These are phyloP conservation scores for Agrilus biguttatus DNA, from an alignment of 2,888 invertebrate species.

Conservation along the genomic window DNA sequence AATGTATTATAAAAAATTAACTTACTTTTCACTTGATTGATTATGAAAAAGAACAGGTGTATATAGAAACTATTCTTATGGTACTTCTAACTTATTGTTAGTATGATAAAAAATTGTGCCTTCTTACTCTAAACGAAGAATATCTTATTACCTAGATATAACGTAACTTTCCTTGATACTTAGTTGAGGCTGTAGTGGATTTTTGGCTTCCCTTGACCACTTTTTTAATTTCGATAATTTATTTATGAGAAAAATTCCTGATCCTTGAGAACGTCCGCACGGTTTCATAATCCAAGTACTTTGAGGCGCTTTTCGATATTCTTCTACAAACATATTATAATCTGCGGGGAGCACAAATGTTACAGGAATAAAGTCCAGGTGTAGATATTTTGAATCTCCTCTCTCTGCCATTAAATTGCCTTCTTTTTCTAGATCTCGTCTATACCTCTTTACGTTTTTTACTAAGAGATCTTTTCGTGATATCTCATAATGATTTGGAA, in stretches of 20 bases:
- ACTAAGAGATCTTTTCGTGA: conserved; percentile 92
- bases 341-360: conserved; percentile 91
- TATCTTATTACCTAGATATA: conserved; percentile 55
- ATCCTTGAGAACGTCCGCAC: conserved; percentile 85
- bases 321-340: conserved; percentile 94
- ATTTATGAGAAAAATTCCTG: conserved; percentile 92
- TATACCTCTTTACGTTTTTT: conserved; percentile 88
- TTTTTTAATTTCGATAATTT: conserved; percentile 86
- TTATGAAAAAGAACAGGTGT: too few relatives aligned
- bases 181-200: conserved; percentile 69
- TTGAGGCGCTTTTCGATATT: conserved; percentile 84
- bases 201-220: conserved; percentile 78
- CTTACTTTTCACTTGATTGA: too few relatives aligned
- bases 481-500: conserved; percentile 90
- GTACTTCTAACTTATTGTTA: too few relatives aligned
- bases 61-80: too few relatives aligned
- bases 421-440: conserved; percentile 84
- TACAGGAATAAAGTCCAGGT: conserved; percentile 83
- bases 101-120: too few relatives aligned
- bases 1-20: not conserved
- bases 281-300: conserved; percentile 98
- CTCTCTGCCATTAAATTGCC: conserved; percentile 77
- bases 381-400: conserved; percentile 60
- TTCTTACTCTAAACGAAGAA: too few relatives aligned
- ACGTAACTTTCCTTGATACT: conserved; percentile 79